These are phyloP conservation scores for Pocillopora verrucosa DNA, from an alignment of 64 coral and sea anemone species.

Conservation along the genomic window DNA sequence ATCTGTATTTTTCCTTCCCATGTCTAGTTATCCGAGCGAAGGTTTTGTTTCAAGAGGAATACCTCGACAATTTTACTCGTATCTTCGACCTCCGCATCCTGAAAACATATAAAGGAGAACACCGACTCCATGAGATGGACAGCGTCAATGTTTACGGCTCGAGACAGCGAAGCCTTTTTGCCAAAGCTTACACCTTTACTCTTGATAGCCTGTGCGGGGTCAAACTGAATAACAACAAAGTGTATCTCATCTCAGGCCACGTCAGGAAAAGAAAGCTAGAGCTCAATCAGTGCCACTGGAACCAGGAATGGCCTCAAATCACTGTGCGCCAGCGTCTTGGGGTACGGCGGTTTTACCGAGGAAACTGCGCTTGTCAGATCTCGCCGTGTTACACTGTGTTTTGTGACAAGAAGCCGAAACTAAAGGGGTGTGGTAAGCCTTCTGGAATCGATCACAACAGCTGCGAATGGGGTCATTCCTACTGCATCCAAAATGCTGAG, in stretches of 20 bases:
- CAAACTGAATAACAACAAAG: not conserved
- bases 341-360: conserved; percentile 34
- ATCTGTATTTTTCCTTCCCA: not conserved
- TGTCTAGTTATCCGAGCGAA: conserved; percentile 21
- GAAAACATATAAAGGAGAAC: conserved; percentile 42
- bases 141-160: conserved; percentile 28
- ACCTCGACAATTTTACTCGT: not conserved
- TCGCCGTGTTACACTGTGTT: conserved; percentile 25
- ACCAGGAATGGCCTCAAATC: conserved; percentile 17
- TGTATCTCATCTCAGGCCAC: conserved; percentile 39
- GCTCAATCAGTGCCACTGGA: conserved; percentile 16
- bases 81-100: conserved; percentile 39
- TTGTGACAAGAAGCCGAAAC: not conserved
- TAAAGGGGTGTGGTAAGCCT: not conserved
- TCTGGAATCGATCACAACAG: not conserved
- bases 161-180: not conserved
- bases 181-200: conserved; percentile 31
- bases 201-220: conserved; percentile 8
- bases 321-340: conserved; percentile 40
- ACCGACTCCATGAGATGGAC: not conserved
- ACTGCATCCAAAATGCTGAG: conserved; percentile 15
- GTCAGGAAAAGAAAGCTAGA: conserved; percentile 13
- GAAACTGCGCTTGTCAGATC: conserved; percentile 41
- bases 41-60: not conserved
- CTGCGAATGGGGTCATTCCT: conserved; percentile 40